These are phyloP conservation scores for Blera fallax DNA, from an alignment of 2,888 invertebrate genomes.

Conservation along the genomic window DNA sequence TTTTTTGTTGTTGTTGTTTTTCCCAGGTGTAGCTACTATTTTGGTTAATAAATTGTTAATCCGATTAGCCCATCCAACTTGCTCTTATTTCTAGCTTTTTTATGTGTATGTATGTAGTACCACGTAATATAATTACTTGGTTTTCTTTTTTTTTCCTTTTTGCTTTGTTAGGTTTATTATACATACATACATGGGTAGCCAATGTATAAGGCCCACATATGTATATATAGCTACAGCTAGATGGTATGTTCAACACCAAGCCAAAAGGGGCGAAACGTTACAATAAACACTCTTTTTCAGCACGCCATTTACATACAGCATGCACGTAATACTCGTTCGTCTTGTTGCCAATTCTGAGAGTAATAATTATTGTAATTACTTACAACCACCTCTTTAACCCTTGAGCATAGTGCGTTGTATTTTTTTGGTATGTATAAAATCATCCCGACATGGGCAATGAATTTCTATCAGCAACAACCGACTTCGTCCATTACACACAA, in stretches of 20 bases:
- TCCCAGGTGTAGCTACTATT: neutral
- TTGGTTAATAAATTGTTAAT: slow-evolving; percentile 39
- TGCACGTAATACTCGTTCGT: neutral
- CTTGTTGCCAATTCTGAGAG: slow-evolving; percentile 14
- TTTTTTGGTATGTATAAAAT: neutral
- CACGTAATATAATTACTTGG: neutral
- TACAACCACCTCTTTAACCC: neutral
- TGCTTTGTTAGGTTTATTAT: neutral
- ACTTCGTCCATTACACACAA: neutral
- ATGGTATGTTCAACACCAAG: neutral
- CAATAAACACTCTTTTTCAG: slow-evolving; percentile 34
- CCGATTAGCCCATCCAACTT: slow-evolving; percentile 13
- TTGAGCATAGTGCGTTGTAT: neutral
- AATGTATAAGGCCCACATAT: neutral
- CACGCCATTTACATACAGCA: slow-evolving; percentile 20
- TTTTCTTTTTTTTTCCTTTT: neutral
- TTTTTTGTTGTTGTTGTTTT: neutral
- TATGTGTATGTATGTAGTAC: neutral
- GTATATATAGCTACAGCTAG: neutral
- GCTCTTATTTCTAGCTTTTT: neutral
- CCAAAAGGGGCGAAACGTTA: slow-evolving; percentile 14
- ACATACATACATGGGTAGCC: too few species aligned
- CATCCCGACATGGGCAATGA: slow-evolving; percentile 10
- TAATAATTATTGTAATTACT: slow-evolving; percentile 39
- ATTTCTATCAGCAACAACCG: neutral